Base-by-base conservation (phyloP, 2,888 invertebrate genomes). In the Antheraea assamensis region DNA sequence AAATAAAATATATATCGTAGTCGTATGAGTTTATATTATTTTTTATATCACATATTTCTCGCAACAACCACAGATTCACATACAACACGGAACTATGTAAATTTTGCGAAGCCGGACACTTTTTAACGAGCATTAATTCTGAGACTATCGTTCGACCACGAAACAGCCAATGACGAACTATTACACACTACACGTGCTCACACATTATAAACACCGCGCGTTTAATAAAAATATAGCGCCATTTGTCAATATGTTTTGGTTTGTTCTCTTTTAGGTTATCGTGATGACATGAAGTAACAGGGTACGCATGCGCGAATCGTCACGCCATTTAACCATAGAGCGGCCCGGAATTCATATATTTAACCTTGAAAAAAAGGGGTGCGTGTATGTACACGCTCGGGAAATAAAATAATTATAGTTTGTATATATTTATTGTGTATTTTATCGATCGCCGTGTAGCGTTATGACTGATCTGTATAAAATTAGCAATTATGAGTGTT, bases 281-380 rank as follows among this genome's bases (percentile, higher is more conserved):
- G 75, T 74, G 77, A 79, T 82, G 83, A 81, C 81, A 79, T 76
- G 76, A 75, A 74, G 74, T 74, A 74, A 74, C 42, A 49, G 35
- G 74, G 8, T 74, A 84, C 88, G 88, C 87, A 87, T 87, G 88
- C 87, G 87, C 74, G 17, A 75, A 73, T n/a, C 52, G 24, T 24
- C 58, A 74, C 71, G 71, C 71, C 74, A 52, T 73, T 13, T 64
- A 31, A n/a, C 24, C 24, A 64, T 30, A 64, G 61, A 64, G 17
- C 27, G 10, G 30, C 17, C 61, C 30, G 13, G 27, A 61, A 13
- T 61, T 61, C 24, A 61, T n/a, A n/a, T 64, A 64, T 30, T 17
- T 64, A 17, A 17, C 30, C 15, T 30, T 64, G 17, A 24, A 24
- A 24, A 58, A 58, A 24, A 13, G 42, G 42, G 42, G 42, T 42